Evolutionary conservation across 2,113 vertebrate genomes (phyloP).

Genomic region (Aleadryas rufinucha): DNA sequence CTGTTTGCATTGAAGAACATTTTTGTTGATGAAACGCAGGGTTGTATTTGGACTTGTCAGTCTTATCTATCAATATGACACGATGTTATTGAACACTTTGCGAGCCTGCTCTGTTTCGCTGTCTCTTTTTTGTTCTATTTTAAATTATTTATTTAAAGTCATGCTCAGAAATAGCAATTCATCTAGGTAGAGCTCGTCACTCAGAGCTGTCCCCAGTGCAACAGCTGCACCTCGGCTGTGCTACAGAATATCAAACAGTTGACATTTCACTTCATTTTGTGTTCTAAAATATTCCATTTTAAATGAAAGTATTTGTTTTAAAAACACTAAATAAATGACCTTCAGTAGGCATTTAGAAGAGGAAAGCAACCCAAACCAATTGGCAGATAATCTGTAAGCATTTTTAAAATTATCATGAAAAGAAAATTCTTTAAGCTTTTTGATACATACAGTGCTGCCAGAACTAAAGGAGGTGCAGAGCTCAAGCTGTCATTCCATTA

Average conservation of each 20-base stretch:
- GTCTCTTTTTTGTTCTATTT: background rate
- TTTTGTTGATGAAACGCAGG: background rate
- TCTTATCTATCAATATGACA: background rate
- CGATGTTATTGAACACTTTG: background rate
- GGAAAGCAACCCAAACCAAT: background rate
- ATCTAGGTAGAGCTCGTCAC: background rate
- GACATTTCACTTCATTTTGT: background rate
- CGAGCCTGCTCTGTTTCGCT: background rate
- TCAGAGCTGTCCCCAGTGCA: background rate
- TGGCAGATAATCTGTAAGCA: background rate
- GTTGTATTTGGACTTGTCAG: constrained; percentile 12
- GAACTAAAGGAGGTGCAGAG: background rate
- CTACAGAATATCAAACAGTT: background rate
- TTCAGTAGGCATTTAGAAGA: background rate
- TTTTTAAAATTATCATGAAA: background rate
- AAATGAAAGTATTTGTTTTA: background rate
- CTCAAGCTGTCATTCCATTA: background rate
- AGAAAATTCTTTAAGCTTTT: background rate
- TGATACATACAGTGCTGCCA: background rate
- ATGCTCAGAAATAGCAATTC: background rate
- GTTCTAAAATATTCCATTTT: background rate
- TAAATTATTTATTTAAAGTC: background rate
- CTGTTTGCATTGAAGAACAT: background rate
- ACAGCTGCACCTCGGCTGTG: background rate
- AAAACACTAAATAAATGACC: background rate